Evolutionary conservation across 2,888 invertebrate species (phyloP), one percentile per base, ranked within the genome.

Genomic region (Bellardia bayeri): DNA sequence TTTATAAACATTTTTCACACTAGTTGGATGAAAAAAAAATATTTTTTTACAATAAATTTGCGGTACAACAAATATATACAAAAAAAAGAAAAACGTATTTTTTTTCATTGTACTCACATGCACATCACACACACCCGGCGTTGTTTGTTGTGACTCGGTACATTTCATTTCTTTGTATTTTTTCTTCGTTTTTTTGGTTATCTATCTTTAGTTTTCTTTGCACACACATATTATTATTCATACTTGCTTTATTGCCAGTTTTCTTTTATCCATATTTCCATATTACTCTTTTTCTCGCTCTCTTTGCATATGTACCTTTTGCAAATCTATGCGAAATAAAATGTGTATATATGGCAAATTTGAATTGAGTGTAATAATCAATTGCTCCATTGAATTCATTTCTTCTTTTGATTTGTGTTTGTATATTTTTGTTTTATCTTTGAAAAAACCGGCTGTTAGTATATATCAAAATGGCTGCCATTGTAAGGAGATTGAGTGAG

Each of bases 381-480:
- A 45, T 68, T 14, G 30, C 69, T 33, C 61, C 33, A 61, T 33
- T 16, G 33, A 61, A 33, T 51, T 7, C 49, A 69, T 37, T 37
- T 33, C 14, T 37, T 61, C n/a, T 30, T 51, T 33, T 23, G 7
- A 16, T 40, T 42, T 63, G 37, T 69, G 61, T 45, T 45, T 13
- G 11, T 23, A 66, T 45, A 14, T 68, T 45, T 69, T 71, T 79
- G 51, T 58, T 83, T 80, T 72, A 49, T 82, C 54, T 82, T 83
- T 72, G 72, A 68, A 83, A 83, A 58, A 23, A 84, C 86, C 83
- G 83, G 87, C 87, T 82, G 82, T 66, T 54, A 64, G 56, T 74
- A 74, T 69, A 66, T 80, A 81, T 78, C 83, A 87, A 87, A 87
- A 84, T 87, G 84, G 87, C 84, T 74, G 84, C 87, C 87, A 63